phyloP scores from a whole-genome alignment of 92 coral and sea anemone genomes.

The Epizoanthus scotinus region DNA sequence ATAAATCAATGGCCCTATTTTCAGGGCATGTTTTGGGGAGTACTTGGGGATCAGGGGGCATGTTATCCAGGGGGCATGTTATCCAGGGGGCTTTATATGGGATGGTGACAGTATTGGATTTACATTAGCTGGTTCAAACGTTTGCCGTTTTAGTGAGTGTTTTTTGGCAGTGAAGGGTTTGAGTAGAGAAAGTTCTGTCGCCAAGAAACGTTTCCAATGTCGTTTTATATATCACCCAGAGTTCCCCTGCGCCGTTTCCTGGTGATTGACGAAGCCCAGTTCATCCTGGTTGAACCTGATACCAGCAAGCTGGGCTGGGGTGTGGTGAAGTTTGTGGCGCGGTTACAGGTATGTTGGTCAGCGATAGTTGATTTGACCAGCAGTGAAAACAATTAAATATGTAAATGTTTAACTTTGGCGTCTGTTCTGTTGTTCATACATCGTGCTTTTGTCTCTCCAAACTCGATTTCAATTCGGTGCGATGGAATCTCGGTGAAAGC shows the following conservation, averaged over 20 bases:
- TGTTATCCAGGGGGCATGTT: too few species aligned
- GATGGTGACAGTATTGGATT: too few species aligned
- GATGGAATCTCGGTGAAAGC: too few species aligned
- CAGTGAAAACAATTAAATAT: too few species aligned
- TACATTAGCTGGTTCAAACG: too few species aligned
- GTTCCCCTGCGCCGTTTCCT: constrained; percentile 94
- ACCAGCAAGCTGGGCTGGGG: constrained; percentile 99
- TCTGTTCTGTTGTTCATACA: not conserved
- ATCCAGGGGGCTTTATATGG: too few species aligned
- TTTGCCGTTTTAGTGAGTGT: too few species aligned
- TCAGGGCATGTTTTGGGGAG: too few species aligned
- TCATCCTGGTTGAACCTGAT: constrained; percentile 97
- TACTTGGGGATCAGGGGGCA: too few species aligned
- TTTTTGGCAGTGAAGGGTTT: not conserved
- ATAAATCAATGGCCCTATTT: too few species aligned
- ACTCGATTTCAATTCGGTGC: too few species aligned
- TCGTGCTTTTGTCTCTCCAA: too few species aligned
- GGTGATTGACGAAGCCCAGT: constrained; percentile 99
- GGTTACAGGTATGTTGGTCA: constrained; percentile 75
- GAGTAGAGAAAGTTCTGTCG: not conserved
- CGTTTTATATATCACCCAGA: not conserved
- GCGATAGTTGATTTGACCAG: not conserved
- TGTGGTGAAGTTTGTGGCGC: constrained; percentile 98
- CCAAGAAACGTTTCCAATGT: not conserved
- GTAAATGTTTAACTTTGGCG: not conserved